Evolutionary conservation across 2,797 vertebrate genomes (phyloP).

Genomic region (Mormyrus hasselquistii): DNA sequence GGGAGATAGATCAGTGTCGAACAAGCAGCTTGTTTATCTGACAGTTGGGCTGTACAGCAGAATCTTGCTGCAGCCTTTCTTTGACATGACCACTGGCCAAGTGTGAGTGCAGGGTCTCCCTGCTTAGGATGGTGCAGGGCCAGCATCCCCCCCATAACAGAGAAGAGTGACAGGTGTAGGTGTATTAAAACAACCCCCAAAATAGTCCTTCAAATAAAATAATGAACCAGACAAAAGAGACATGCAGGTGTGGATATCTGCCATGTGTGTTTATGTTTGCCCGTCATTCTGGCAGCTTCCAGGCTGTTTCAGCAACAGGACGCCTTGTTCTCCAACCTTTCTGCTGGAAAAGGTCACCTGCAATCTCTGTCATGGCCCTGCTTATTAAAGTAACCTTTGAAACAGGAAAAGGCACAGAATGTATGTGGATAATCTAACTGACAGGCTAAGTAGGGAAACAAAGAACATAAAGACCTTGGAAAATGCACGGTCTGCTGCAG

Average conservation of each 20-base stretch:
- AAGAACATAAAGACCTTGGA: conserved; percentile 25
- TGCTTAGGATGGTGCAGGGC: neutral
- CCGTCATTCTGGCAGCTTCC: conserved; percentile 29
- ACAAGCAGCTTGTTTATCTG: neutral
- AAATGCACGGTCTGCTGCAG: conserved; percentile 18
- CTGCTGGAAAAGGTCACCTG: conserved; percentile 56
- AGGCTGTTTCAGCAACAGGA: conserved; percentile 37
- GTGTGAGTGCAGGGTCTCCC: neutral
- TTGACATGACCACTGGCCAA: neutral
- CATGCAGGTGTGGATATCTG: neutral
- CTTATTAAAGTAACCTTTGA: conserved; percentile 38
- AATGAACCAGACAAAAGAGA: neutral
- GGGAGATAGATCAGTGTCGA: too few relatives aligned
- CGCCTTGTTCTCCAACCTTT: conserved; percentile 25
- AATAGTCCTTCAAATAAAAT: neutral
- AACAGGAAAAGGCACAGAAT: conserved; percentile 46
- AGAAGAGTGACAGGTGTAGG: neutral
- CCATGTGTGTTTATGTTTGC: neutral
- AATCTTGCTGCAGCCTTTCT: neutral
- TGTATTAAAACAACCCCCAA: neutral
- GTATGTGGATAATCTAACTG: conserved; percentile 56
- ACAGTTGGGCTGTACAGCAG: neutral
- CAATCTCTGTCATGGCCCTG: conserved; percentile 49
- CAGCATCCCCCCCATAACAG: neutral
- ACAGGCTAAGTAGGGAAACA: conserved; percentile 53